phyloP scores from a whole-genome alignment of 2,797 vertebrate genomes.

The Rhinoraja longicauda region DNA sequence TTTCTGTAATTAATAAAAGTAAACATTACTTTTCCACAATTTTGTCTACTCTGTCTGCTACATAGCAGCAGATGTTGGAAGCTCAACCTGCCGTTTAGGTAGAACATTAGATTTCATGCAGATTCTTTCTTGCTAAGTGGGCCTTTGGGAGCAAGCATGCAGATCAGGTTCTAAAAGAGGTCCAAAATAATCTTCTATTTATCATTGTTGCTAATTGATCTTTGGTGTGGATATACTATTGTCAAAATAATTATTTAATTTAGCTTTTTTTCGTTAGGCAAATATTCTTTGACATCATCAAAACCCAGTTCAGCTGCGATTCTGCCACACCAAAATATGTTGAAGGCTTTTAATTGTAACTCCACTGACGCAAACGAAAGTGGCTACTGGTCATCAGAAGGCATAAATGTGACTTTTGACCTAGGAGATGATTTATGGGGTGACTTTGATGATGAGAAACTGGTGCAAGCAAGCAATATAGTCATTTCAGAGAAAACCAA shows the following conservation, averaged over 20 bases:
- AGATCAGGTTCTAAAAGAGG: neutral
- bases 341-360: slow-evolving; percentile 45
- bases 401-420: slow-evolving; percentile 68
- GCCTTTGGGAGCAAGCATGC: too few species aligned
- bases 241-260: neutral
- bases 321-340: slow-evolving; percentile 44
- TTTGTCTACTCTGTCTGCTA: too few species aligned
- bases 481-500: slow-evolving; percentile 42
- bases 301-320: slow-evolving; percentile 43
- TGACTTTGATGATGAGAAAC: slow-evolving; percentile 77
- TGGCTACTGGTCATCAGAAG: slow-evolving; percentile 51
- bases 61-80: too few species aligned
- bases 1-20: too few species aligned
- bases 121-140: too few species aligned
- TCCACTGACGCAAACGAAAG: slow-evolving; percentile 49
- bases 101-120: too few species aligned
- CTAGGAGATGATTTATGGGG: slow-evolving; percentile 76
- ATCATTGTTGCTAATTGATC: neutral
- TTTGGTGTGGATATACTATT: neutral
- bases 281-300: slow-evolving; percentile 45
- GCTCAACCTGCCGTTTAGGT: too few species aligned
- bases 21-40: too few species aligned
- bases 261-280: slow-evolving; percentile 51
- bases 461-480: slow-evolving; percentile 61
- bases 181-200: neutral